Evolutionary conservation across 1,140 invertebrate species (phyloP).

Genomic region (Aporrectodea caliginosa): DNA sequence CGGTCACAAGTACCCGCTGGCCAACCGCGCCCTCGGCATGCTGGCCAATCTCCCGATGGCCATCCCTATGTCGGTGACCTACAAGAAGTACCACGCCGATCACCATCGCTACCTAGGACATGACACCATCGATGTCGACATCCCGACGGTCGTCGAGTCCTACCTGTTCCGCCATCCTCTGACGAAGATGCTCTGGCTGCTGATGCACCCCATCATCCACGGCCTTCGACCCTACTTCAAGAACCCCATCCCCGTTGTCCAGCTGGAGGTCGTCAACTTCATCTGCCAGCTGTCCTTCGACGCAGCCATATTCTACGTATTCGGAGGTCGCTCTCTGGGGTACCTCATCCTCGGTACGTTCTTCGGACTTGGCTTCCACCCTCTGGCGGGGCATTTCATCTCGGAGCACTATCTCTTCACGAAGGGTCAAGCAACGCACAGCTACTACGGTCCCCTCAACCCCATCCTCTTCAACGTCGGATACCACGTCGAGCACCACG

Average conservation of each 20-base stretch:
- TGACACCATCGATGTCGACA: slow-evolving; percentile 51
- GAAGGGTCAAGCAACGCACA: slow-evolving; percentile 94
- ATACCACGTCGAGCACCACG: slow-evolving; percentile 59
- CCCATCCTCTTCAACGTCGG: slow-evolving; percentile 97
- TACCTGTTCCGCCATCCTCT: slow-evolving; percentile 49
- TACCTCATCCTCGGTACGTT: slow-evolving; percentile 84
- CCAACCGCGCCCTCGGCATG: slow-evolving; percentile 51
- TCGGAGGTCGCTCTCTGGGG: slow-evolving; percentile 71
- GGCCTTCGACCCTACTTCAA: slow-evolving; percentile 50
- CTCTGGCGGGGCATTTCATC: slow-evolving; percentile 96
- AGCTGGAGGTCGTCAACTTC: slow-evolving; percentile 65
- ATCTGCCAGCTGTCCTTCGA: slow-evolving; percentile 82
- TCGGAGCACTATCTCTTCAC: slow-evolving; percentile 98
- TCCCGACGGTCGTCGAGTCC: slow-evolving; percentile 48
- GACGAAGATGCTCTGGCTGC: slow-evolving; percentile 50
- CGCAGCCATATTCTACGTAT: slow-evolving; percentile 69
- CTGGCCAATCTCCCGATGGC: slow-evolving; percentile 53
- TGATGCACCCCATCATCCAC: slow-evolving; percentile 49
- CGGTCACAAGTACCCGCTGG: slow-evolving; percentile 45
- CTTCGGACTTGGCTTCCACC: slow-evolving; percentile 92
- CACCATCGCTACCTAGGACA: slow-evolving; percentile 52
- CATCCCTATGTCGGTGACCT: slow-evolving; percentile 54
- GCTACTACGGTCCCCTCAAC: slow-evolving; percentile 95
- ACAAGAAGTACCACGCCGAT: slow-evolving; percentile 54
- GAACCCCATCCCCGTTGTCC: slow-evolving; percentile 70